A percentile compares a stretch with the other conserved stretches of the same genome.
Conservation (phyloP, 2,113 vertebrate species). For the Bettongia penicillata region DNA sequence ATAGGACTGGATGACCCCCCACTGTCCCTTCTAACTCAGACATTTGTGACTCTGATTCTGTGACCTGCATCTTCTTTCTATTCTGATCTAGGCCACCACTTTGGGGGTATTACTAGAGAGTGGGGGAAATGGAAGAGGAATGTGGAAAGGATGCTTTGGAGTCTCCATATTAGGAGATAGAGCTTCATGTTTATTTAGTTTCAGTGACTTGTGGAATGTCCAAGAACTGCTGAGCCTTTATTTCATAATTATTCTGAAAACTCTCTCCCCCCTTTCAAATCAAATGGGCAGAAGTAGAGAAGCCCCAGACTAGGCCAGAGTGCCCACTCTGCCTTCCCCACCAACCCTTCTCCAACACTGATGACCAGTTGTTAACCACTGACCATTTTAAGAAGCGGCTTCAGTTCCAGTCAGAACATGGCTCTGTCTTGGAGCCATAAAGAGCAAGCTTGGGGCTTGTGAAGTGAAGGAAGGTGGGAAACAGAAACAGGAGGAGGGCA, state of each 20-base stretch:
- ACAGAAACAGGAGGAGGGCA: not conserved
- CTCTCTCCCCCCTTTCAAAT: not conserved
- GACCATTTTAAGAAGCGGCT: not conserved
- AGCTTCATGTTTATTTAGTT: not conserved
- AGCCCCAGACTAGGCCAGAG: not conserved
- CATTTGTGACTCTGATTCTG: not conserved
- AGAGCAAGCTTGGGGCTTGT: not conserved
- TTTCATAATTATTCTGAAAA: not conserved
- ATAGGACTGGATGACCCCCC: not conserved
- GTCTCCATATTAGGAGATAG: not conserved
- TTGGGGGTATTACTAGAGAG: not conserved
- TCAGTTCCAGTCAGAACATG: not conserved
- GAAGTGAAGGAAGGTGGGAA: not conserved
- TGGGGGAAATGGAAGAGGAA: not conserved
- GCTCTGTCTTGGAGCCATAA: not conserved
- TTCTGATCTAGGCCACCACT: not conserved
- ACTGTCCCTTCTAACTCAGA: not conserved
- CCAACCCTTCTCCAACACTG: not conserved
- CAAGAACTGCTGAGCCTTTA: not conserved
- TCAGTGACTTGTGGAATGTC: not conserved
- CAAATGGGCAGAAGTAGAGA: not conserved
- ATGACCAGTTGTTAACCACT: not conserved
- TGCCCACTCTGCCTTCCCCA: not conserved
- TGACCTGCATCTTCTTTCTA: not conserved
- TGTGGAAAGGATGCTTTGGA: not conserved